A percentile compares a stretch with the other conserved stretches of the same genome.
phyloP scores from a whole-genome alignment of 2,113 vertebrate species.

The Eulemur macaco region DNA sequence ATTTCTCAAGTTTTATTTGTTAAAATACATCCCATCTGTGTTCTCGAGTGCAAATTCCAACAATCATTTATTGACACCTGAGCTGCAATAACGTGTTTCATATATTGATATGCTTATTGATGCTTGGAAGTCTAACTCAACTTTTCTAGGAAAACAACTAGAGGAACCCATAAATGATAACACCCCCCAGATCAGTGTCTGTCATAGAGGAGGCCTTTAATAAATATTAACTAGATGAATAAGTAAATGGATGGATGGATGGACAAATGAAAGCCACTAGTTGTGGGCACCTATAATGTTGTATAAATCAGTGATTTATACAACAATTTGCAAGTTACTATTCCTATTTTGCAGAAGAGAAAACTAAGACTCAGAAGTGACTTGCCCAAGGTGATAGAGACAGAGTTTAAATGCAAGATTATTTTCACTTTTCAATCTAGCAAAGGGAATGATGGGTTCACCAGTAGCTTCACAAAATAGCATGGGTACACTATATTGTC shows the following conservation, averaged over 20 bases:
- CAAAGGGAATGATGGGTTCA: neutral
- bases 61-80: neutral
- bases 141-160: neutral
- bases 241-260: neutral
- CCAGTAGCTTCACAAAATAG: neutral
- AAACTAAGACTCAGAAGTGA: neutral
- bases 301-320: neutral
- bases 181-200: neutral
- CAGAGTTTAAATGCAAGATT: neutral
- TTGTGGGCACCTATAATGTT: neutral
- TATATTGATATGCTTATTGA: neutral
- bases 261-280: neutral
- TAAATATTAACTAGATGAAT: neutral
- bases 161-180: neutral
- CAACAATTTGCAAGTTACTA: neutral
- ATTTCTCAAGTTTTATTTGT: neutral
- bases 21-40: neutral
- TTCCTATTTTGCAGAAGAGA: neutral
- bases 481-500: neutral
- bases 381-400: neutral
- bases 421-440: neutral
- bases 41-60: neutral
- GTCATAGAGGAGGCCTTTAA: neutral
- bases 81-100: neutral
- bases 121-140: neutral